These are phyloP conservation scores for Spea bombifrons DNA, from an alignment of 2,113 vertebrate genomes.

Conservation along the genomic window DNA sequence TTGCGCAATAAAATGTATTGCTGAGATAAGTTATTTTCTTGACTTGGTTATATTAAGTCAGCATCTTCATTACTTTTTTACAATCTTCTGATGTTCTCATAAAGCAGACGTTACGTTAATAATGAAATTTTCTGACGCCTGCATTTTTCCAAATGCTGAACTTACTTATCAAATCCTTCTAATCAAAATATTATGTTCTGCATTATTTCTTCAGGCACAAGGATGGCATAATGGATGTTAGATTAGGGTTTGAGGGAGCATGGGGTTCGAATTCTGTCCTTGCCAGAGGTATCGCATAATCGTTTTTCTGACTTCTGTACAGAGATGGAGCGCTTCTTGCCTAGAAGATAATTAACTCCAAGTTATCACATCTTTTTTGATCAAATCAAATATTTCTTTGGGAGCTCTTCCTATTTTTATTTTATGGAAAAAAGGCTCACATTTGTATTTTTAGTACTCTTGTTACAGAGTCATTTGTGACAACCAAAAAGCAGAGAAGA, in stretches of 20 bases:
- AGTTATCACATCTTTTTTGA: neutral
- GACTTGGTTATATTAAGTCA: neutral
- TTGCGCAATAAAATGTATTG: neutral
- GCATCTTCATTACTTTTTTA: neutral
- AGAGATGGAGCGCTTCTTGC: neutral
- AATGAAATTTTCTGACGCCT: constrained; percentile 4
- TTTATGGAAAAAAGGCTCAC: no score
- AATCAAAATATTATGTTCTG: neutral
- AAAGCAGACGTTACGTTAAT: neutral
- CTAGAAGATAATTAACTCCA: constrained; percentile 1
- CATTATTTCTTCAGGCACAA: constrained; percentile 24
- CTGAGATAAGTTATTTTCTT: neutral
- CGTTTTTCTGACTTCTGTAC: neutral
- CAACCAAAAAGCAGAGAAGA: no score
- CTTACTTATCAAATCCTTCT: constrained; percentile 3
- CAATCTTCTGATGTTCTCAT: constrained; percentile 1
- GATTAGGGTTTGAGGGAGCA: constrained; percentile 1
- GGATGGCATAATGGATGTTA: neutral
- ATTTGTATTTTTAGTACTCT: no score
- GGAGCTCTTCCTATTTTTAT: no score
- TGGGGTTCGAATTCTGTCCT: constrained; percentile 5
- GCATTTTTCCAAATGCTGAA: constrained; percentile 17
- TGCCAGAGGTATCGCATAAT: constrained; percentile 2
- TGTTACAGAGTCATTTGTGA: no score
- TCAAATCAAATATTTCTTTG: no score